phyloP scores from a whole-genome alignment of 2,888 invertebrate species.

The Pomacea canaliculata region DNA sequence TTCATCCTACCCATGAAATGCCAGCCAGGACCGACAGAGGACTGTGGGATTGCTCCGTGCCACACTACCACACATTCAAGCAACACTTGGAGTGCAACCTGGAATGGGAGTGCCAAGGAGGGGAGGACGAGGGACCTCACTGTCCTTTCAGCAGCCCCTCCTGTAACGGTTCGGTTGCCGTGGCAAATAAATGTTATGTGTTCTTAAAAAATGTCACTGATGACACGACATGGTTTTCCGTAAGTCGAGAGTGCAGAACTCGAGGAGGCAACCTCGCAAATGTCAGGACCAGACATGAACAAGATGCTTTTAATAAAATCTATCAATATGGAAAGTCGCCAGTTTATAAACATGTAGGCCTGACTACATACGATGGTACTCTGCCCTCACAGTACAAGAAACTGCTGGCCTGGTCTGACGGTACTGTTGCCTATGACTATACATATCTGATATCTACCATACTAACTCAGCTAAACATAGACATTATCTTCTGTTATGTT shows the following conservation, averaged over 20 bases:
- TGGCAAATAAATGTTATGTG: conserved; percentile 12
- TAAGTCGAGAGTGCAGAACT: conserved; percentile 1
- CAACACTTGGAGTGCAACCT: conserved; percentile 17
- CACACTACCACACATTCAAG: conserved; percentile 8
- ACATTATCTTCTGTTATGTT: too few species aligned
- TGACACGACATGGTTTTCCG: neutral
- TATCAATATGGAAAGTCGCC: conserved; percentile 3
- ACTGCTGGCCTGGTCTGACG: conserved; percentile 2
- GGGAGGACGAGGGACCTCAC: conserved; percentile 10
- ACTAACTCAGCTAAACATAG: neutral
- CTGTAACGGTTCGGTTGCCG: conserved; percentile 7
- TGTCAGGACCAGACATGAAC: conserved; percentile 8
- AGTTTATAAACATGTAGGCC: neutral
- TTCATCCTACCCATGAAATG: neutral
- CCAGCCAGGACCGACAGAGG: neutral
- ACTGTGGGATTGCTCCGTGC: conserved; percentile 14
- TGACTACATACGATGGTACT: neutral
- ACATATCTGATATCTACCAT: too few species aligned
- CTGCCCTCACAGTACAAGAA: conserved; percentile 7
- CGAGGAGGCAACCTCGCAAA: conserved; percentile 8
- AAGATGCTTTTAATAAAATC: conserved; percentile 2
- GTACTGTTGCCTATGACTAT: conserved; percentile 4
- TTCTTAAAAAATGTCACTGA: neutral
- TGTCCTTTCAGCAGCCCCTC: conserved; percentile 17
- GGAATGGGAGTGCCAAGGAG: conserved; percentile 2